Evolutionary conservation across 2,888 invertebrate genomes (phyloP).

Genomic region (Gari tellinella): DNA sequence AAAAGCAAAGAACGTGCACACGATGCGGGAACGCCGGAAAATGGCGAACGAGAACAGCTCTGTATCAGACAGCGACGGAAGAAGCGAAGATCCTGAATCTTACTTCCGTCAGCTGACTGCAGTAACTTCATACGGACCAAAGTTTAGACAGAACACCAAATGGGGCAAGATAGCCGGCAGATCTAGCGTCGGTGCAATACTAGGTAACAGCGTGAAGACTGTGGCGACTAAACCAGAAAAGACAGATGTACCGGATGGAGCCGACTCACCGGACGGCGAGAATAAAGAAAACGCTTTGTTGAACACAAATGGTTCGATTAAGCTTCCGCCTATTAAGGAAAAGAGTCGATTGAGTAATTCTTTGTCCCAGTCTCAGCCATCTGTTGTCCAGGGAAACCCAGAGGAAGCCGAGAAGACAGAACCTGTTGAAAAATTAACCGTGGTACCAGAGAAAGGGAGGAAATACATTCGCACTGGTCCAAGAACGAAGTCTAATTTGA

Average conservation of each 20-base stretch:
- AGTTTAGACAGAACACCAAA: conserved; percentile 65
- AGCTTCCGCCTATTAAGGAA: conserved; percentile 64
- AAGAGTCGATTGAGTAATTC: conserved; percentile 46
- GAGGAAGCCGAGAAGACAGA: conserved; percentile 45
- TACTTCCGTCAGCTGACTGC: conserved; percentile 75
- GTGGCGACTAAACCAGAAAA: conserved; percentile 40
- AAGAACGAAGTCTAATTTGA: conserved; percentile 35
- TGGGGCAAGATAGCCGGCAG: conserved; percentile 68
- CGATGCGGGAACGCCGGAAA: conserved; percentile 48
- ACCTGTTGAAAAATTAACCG: conserved; percentile 43
- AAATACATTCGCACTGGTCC: conserved; percentile 58
- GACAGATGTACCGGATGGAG: conserved; percentile 22
- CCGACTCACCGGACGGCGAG: conserved; percentile 41
- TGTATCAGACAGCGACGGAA: conserved; percentile 48
- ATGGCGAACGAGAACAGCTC: conserved; percentile 50
- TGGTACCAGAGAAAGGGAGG: conserved; percentile 36
- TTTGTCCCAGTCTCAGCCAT: conserved; percentile 47
- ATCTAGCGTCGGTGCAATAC: conserved; percentile 56
- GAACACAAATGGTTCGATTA: conserved; percentile 13
- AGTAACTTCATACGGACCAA: conserved; percentile 63
- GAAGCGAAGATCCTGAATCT: conserved; percentile 72
- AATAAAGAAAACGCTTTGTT: conserved; percentile 14
- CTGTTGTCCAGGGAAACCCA: conserved; percentile 34
- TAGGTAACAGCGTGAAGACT: conserved; percentile 58
- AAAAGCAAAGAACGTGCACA: conserved; percentile 62